Base-by-base conservation (phyloP, 2,888 invertebrate species). In the Drosophila mercatorum region DNA sequence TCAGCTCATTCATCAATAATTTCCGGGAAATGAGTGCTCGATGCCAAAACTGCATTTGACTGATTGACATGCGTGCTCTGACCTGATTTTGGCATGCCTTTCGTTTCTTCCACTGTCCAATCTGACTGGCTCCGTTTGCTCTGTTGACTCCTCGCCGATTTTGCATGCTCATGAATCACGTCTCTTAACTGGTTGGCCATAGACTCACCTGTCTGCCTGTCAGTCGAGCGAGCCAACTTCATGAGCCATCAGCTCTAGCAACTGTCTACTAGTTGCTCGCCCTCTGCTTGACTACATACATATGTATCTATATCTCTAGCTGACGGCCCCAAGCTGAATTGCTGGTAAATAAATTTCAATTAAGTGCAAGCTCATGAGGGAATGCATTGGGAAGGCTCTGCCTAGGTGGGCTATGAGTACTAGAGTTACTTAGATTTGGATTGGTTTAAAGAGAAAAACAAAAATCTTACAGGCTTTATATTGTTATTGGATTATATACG, bases 31-130 rank as follows among this genome's bases (percentile, higher is more conserved):
- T 69, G 74, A 58, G 63, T 72, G 76, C 81, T 66, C 52, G 66
- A 65, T 74, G 75, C 59, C 75, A 72, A 77, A 68, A 60, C 72
- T 85, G 89, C 84, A 89, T 63, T 75, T 72, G 81, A 76, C 60
- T 89, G 85, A 89, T 89, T 85, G 85, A 78, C 85, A 88, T 72
- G 83, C 72, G 80, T 70, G 85, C 52, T 68, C 52, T 77, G 88
- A 80, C 81, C 90, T 68, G 73, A 56, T 73, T 83, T 69, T 75
- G 72, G 68, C 85, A 79, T 81, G 69, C 63, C 59, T 60, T 58
- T 56, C 38, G 31, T 44, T 51, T 65, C 57, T 34, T 38, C n/a
- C 8, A n/a, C 49, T 51, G 31, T n/a, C 38, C 11, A 17, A 38
- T 31, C 26, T 17, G n/a, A 28, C 26, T 53, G 17, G 41, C 4